Evolutionary conservation across 2,797 vertebrate species (phyloP).

Genomic region (Eurystomus glaucurus): DNA sequence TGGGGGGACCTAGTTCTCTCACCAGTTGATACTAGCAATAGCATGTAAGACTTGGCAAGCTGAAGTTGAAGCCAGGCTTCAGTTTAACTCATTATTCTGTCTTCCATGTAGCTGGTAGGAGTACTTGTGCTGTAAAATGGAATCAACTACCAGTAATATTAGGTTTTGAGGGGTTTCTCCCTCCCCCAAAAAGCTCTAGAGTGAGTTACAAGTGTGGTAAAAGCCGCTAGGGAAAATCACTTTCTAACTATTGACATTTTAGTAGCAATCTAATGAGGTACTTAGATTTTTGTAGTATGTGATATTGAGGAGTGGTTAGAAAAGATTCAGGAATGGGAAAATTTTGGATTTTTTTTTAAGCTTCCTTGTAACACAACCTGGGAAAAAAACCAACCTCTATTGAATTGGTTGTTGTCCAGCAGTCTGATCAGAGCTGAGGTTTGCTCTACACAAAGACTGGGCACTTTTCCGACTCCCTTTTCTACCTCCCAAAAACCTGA

Average conservation of each 20-base stretch:
- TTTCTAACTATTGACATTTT: slow-evolving; percentile 43
- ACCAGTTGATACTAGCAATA: fast-evolving
- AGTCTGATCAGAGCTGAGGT: background rate
- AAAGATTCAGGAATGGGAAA: background rate
- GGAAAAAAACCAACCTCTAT: fast-evolving
- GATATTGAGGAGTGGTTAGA: background rate
- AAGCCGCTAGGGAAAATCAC: slow-evolving; percentile 12
- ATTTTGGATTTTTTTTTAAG: background rate
- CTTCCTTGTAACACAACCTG: background rate
- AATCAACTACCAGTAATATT: background rate
- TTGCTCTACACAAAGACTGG: background rate
- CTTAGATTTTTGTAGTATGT: background rate
- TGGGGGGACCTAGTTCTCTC: background rate
- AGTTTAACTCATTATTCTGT: background rate
- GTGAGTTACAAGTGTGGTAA: background rate
- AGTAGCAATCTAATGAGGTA: background rate
- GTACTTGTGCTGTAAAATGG: background rate
- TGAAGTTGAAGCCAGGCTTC: background rate
- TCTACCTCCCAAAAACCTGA: background rate
- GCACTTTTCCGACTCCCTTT: background rate
- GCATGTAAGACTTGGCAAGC: fast-evolving
- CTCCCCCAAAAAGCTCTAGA: background rate
- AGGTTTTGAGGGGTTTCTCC: background rate
- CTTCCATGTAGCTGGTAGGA: background rate
- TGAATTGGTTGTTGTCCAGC: background rate